Base-by-base conservation (phyloP, 1,140 invertebrate genomes). In the Pogonognathellus flavescens region DNA sequence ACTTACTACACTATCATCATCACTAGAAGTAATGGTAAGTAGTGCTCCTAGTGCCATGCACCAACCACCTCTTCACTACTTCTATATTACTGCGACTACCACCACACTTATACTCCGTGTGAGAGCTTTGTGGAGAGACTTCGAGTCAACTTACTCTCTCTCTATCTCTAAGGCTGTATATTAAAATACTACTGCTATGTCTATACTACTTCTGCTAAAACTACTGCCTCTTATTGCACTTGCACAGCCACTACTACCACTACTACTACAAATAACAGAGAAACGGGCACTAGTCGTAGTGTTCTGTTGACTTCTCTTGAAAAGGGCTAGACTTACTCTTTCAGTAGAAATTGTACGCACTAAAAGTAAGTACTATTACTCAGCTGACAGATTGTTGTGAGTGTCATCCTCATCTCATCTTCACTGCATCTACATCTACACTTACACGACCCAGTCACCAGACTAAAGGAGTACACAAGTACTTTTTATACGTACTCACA, bases 311-410 rank as follows among this genome's bases (percentile, higher is more conserved):
- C 31, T 41, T 41, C 31, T 41, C 31, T 41, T 41, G 31, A 41
- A 41, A 41, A 41, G 31, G 31, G 31, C 31, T 41, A 41, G 31
- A 41, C 31, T 41, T 41, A 41, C 31, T 49, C 31, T 76, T 31
- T 49, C 5, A 76, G 25, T 16, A 70, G 31, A 41, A 41, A 41
- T 22, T 25, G 66, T 31, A 70, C 22, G 70, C 70, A 76, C 70
- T 76, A 76, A 76, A 76, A 49, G 31, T n/a, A 76, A 76, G 70
- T 76, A 76, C 70, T 76, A n/a, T 16, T 49, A 62, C 59, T 62
- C 25, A 11, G n/a, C 66, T 25, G 60, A 66, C 60, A 25, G 20
- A 25, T 11, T 66, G 62, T 50, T 16, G 14, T 50, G 70, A 76
- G 70, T 76, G 70, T 76, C 70, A 76, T 76, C 41, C 31, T 76